A percentile compares a stretch with the other conserved stretches of the same genome.
These are phyloP conservation scores for Apaloderma vittatum DNA, from an alignment of 2,113 vertebrate species.

Conservation along the genomic window DNA sequence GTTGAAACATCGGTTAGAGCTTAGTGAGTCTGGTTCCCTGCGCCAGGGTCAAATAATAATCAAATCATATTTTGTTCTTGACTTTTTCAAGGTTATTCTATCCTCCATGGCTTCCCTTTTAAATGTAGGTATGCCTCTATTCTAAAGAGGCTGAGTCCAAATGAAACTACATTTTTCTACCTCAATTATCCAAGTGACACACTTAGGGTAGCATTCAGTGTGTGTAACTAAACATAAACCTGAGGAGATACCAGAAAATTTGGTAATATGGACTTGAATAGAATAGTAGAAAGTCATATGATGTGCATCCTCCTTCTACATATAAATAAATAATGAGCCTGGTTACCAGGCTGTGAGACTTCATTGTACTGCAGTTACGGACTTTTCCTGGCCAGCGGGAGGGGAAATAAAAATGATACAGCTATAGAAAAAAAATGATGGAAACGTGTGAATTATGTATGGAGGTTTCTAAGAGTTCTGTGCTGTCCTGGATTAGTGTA, in stretches of 20 bases:
- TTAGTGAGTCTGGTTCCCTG: not conserved
- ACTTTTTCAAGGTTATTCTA: not conserved
- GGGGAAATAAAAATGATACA: not conserved
- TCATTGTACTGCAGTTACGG: not conserved
- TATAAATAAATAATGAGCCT: slow-evolving; percentile 21
- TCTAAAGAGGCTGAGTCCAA: not conserved
- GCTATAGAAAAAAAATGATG: not conserved
- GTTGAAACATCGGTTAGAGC: not conserved
- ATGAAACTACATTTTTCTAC: not conserved
- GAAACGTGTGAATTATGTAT: slow-evolving; percentile 28
- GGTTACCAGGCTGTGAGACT: slow-evolving; percentile 8
- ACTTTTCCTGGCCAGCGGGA: not conserved
- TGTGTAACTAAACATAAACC: not conserved
- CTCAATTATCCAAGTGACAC: not conserved
- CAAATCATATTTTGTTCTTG: not conserved
- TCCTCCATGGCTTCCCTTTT: not conserved
- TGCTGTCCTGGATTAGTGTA: not conserved
- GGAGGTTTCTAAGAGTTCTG: not conserved
- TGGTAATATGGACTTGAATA: not conserved
- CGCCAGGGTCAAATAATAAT: not conserved
- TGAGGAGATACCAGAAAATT: not conserved
- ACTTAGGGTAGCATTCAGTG: not conserved
- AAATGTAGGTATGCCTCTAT: not conserved
- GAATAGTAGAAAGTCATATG: not conserved
- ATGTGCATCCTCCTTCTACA: not conserved